Conservation (phyloP, 2,113 vertebrate species). For the Callopanchax toddi region DNA sequence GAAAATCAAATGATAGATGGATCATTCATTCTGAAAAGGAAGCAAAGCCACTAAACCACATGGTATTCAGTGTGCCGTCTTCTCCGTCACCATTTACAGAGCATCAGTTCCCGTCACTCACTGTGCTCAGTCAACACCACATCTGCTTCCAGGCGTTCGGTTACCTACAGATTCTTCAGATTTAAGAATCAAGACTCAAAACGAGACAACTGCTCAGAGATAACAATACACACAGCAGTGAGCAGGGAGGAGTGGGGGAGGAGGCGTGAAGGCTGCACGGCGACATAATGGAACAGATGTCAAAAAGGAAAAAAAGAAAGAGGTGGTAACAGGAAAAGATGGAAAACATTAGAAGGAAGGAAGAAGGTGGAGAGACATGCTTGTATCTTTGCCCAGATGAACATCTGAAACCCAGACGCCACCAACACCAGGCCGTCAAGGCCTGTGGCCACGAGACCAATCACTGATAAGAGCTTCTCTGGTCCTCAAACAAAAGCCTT, state of each 20-base stretch:
- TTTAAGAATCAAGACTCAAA: not conserved
- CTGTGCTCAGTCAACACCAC: not conserved
- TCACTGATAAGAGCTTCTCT: too few species aligned
- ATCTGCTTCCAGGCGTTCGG: too few species aligned
- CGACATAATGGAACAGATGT: slow-evolving; percentile 6
- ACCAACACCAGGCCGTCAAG: too few species aligned
- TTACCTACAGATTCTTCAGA: too few species aligned
- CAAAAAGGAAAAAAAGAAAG: not conserved
- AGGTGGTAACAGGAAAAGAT: slow-evolving; percentile 2
- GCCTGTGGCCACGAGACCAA: too few species aligned
- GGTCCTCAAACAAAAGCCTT: too few species aligned
- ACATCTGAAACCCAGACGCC: slow-evolving; percentile 26
- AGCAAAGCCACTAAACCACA: slow-evolving; percentile 38
- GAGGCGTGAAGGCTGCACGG: slow-evolving; percentile 8
- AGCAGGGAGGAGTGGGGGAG: slow-evolving; percentile 23
- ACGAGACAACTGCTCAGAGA: not conserved
- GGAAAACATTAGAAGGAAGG: slow-evolving; percentile 25
- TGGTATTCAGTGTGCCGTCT: not conserved
- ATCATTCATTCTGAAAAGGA: slow-evolving; percentile 13
- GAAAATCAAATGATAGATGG: slow-evolving; percentile 9
- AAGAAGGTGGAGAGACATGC: slow-evolving; percentile 33
- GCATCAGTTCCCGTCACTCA: slow-evolving; percentile 25
- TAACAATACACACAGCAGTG: not conserved
- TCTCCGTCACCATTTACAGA: slow-evolving; percentile 38
- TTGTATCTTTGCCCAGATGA: slow-evolving; percentile 10